Conservation (phyloP, 2,888 invertebrate genomes). For the Dioctria linearis region DNA sequence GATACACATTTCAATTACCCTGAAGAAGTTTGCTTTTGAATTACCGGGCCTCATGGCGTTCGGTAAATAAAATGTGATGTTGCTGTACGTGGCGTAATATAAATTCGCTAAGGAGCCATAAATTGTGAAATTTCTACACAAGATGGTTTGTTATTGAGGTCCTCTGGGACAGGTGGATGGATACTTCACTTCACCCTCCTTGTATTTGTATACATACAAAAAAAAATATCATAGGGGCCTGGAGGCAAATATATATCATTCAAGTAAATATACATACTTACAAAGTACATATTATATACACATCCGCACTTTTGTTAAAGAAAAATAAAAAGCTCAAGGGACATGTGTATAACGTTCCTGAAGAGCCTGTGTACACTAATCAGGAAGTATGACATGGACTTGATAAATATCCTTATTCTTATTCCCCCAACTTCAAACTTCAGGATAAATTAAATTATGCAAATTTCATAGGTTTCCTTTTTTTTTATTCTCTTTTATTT, state of each 20-base stretch:
- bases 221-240: conserved; percentile 4
- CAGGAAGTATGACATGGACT: conserved; percentile 1
- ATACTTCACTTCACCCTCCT: no score
- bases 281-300: not conserved
- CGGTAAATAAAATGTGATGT: conserved; percentile 31
- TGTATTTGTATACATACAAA: no score
- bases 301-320: conserved; percentile 27
- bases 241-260: conserved; percentile 10
- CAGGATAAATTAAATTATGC: not conserved
- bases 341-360: not conserved
- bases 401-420: conserved; percentile 36
- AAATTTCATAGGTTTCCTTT: conserved; percentile 10
- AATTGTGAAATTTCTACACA: conserved; percentile 46
- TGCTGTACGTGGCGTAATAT: conserved; percentile 23
- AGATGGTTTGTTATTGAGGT: conserved; percentile 38
- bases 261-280: not conserved
- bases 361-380: not conserved
- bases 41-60: conserved; percentile 26
- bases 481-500: not conserved
- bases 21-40: conserved; percentile 29
- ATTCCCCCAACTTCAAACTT: no score
- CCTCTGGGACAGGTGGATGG: conserved; percentile 12
- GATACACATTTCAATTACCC: conserved; percentile 43
- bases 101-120: conserved; percentile 44
- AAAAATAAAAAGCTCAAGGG: conserved; percentile 4